These are phyloP conservation scores for Sebastes kiyomatsui DNA, from an alignment of 2,797 vertebrate genomes.

Conservation along the genomic window DNA sequence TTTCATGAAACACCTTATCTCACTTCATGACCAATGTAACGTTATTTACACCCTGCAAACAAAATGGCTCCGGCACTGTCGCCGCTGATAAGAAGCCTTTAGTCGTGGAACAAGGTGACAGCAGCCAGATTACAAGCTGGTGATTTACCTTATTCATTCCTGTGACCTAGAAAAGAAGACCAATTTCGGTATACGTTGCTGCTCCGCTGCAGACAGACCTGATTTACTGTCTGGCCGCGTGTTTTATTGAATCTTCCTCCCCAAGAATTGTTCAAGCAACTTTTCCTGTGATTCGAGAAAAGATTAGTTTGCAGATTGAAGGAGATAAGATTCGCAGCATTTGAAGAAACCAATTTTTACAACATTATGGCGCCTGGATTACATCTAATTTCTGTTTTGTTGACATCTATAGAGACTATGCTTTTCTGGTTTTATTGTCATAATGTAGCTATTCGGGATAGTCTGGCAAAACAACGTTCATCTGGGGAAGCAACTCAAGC, in stretches of 20 bases:
- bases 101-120: slow-evolving; percentile 67
- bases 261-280: slow-evolving; percentile 32
- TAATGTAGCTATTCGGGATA: not conserved
- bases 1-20: slow-evolving; percentile 75
- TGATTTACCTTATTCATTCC: slow-evolving; percentile 77
- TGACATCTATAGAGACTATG: slow-evolving; percentile 19
- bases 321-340: slow-evolving; percentile 15
- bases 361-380: slow-evolving; percentile 8
- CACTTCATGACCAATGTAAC: slow-evolving; percentile 66
- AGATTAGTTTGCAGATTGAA: slow-evolving; percentile 52
- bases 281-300: slow-evolving; percentile 28
- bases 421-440: slow-evolving; percentile 2
- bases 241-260: slow-evolving; percentile 58
- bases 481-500: not conserved
- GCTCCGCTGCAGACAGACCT: slow-evolving; percentile 36
- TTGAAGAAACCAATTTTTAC: slow-evolving; percentile 28
- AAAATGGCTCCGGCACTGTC: slow-evolving; percentile 69
- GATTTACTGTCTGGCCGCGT: slow-evolving; percentile 46
- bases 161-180: slow-evolving; percentile 68
- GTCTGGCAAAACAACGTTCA: not conserved
- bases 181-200: slow-evolving; percentile 50
- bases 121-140: slow-evolving; percentile 74
- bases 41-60: slow-evolving; percentile 75
- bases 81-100: slow-evolving; percentile 66
- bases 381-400: slow-evolving; percentile 32